Base-by-base conservation (phyloP, 2,888 invertebrate genomes). In the Drosophila peninsularis region DNA sequence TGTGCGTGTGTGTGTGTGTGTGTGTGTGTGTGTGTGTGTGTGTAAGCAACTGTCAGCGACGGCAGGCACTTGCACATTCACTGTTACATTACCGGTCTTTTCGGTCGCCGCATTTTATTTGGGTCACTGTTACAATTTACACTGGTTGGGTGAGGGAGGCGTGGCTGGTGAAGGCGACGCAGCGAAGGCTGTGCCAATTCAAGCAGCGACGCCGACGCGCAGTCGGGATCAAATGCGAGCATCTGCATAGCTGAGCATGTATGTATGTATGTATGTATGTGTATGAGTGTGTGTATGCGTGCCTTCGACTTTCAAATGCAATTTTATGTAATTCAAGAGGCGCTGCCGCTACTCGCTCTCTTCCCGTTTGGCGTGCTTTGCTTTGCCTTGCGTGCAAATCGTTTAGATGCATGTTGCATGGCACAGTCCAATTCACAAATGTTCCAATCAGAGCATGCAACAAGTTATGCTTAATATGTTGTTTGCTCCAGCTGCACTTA, bases 121-220 rank as follows among this genome's bases (percentile, higher is more conserved):
- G 84, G 88, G 88, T 89, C 90, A 89, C 89, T 89, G 90, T 90
- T 90, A 89, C 90, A 80, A 75, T 89, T 87, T 75, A 72, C 86
- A 62, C 71, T 54, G 50, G 54, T 36, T 19, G 50, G 5, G 37
- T 14, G 36, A 32, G 21, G 10, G 30, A 30, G 41, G 41, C 19
- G 52, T 32, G 54, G 30, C 44, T 53, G 50, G 37, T 39, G 56
- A 54, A 58, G 54, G 58, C 71, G 41, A 45, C 36, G 53, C 19
- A 42, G 58, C 61, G 58, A 62, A 60, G 60, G 74, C 75, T 76
- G 79, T 75, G 71, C 71, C 79, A 60, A 70, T 78, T 74, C 50
- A 41, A 62, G 49, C 52, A 45, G 62, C 60, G 49, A 52, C 52
- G 52, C 52, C 54, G 41, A 54, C 41, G 30, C 54, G 30, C 39